Conservation (phyloP, 1,140 invertebrate species). For the Drosophila burlai region DNA sequence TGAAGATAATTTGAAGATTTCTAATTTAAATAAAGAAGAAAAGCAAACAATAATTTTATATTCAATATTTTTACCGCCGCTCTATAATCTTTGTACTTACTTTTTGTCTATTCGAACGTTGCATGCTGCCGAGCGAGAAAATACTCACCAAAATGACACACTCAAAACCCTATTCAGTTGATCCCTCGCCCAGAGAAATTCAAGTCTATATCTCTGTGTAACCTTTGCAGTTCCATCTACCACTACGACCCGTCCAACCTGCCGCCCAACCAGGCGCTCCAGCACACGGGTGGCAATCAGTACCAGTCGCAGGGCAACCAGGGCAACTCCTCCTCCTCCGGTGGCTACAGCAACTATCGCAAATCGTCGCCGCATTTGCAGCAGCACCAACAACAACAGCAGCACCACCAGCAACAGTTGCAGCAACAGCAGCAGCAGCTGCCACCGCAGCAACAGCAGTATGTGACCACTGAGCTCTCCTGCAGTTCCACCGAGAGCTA, state of each 20-base stretch:
- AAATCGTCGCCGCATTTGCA: constrained; percentile 66
- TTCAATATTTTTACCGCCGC: constrained; percentile 17
- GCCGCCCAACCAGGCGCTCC: constrained; percentile 85
- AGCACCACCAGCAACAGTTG: constrained; percentile 27
- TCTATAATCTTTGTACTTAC: constrained; percentile 18
- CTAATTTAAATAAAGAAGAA: too few relatives aligned
- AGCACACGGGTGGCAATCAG: constrained; percentile 60
- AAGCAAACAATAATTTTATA: too few relatives aligned
- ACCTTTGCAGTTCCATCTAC: constrained; percentile 87
- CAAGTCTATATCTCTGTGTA: neutral
- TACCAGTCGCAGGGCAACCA: constrained; percentile 59
- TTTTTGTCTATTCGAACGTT: constrained; percentile 40
- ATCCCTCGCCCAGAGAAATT: neutral
- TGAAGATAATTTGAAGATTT: too few relatives aligned
- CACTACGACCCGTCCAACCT: constrained; percentile 91
- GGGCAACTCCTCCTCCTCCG: constrained; percentile 64
- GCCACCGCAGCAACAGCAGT: constrained; percentile 54
- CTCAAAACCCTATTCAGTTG: constrained; percentile 11
- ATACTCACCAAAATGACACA: constrained; percentile 31
- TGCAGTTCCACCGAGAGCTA: constrained; percentile 76
- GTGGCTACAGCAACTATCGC: constrained; percentile 66
- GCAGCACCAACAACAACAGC: constrained; percentile 34
- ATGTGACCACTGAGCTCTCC: constrained; percentile 58
- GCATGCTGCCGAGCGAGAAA: constrained; percentile 62
- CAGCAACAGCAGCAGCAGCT: constrained; percentile 29